Conservation (phyloP, 2,888 invertebrate genomes). For the Leptothorax acervorum region DNA sequence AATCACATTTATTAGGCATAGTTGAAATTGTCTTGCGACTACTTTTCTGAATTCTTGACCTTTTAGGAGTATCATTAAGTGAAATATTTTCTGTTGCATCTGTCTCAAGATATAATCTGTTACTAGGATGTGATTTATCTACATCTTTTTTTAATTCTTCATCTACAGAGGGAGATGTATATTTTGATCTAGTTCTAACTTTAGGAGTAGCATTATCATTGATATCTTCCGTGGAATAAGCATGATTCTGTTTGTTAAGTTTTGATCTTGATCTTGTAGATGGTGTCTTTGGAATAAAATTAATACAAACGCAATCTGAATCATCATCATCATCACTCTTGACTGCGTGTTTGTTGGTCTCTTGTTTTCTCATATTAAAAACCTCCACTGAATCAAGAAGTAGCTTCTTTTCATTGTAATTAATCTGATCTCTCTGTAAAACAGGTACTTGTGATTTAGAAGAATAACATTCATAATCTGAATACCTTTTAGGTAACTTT, state of each 20-base stretch:
- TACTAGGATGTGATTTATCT: background rate
- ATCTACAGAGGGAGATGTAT: conserved; percentile 10
- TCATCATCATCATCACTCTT: conserved; percentile 14
- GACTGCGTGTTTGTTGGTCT: background rate
- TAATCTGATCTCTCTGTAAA: conserved; percentile 46
- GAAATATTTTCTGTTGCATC: background rate
- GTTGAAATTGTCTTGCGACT: background rate
- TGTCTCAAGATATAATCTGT: background rate
- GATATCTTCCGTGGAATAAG: background rate
- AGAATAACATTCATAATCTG: conserved; percentile 13
- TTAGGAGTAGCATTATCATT: conserved; percentile 24
- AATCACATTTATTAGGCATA: background rate
- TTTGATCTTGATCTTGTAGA: background rate
- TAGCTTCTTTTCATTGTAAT: conserved; percentile 55
- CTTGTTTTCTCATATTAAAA: background rate
- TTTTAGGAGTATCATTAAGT: conserved; percentile 2
- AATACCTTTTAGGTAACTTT: conserved; percentile 52
- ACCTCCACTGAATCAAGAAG: background rate
- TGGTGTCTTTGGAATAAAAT: background rate
- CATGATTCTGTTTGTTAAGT: conserved; percentile 22
- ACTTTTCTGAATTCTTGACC: background rate
- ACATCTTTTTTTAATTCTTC: conserved; percentile 5
- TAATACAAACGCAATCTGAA: conserved; percentile 12
- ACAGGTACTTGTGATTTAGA: background rate
- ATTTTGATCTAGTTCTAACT: conserved; percentile 38